phyloP scores from a whole-genome alignment of 37 sponge, comb jelly and placozoan genomes.

The Haliclona indistincta region DNA sequence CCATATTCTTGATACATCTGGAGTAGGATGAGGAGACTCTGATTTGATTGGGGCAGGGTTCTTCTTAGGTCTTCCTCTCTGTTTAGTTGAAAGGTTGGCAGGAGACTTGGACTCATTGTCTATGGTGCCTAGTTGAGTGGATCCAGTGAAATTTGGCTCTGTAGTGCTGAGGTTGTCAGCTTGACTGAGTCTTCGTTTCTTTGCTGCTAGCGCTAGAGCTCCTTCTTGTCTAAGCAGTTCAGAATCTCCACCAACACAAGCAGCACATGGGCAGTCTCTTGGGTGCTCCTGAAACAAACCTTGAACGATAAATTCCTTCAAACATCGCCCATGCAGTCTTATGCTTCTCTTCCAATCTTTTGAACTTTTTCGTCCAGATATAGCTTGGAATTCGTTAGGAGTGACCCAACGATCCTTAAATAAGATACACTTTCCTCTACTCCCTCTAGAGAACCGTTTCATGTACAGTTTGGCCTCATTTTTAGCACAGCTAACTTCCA shows the following conservation, averaged over 20 bases:
- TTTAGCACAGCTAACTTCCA: constrained; percentile 63
- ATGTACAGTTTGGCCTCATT: constrained; percentile 78
- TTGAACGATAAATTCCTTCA: constrained; percentile 65
- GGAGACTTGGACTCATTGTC: not conserved
- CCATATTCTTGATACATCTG: no score
- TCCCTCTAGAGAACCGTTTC: constrained; percentile 78
- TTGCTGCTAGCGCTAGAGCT: constrained; percentile 45
- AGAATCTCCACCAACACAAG: constrained; percentile 47
- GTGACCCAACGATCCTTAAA: constrained; percentile 83
- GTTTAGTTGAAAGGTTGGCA: not conserved
- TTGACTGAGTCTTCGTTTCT: constrained; percentile 56
- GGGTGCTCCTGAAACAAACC: constrained; percentile 67
- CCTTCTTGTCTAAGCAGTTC: constrained; percentile 44
- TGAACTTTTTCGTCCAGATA: constrained; percentile 80
- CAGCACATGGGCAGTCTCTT: constrained; percentile 55
- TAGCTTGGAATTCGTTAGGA: constrained; percentile 86
- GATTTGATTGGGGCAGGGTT: not conserved
- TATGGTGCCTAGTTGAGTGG: not conserved
- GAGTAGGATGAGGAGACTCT: not conserved
- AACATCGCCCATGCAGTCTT: constrained; percentile 49
- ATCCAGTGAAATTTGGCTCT: not conserved
- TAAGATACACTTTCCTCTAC: constrained; percentile 75
- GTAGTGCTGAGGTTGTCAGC: constrained; percentile 16
- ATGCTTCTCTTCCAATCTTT: constrained; percentile 97
- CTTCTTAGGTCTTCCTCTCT: not conserved